Conservation (phyloP, 2,113 vertebrate genomes). For the Salvelinus sp. region DNA sequence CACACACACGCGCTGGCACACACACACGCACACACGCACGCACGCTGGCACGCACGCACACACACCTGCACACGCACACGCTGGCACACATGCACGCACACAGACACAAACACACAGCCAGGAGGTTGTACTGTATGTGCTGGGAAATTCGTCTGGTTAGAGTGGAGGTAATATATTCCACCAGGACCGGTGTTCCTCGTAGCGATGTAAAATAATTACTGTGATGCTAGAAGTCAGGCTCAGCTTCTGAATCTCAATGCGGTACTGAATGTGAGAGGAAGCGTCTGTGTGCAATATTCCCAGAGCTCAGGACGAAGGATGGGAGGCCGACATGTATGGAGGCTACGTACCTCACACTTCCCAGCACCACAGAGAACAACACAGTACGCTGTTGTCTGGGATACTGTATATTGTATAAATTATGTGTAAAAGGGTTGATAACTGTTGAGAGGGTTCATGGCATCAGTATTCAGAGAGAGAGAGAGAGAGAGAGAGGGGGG, state of each 20-base stretch:
- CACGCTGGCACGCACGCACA: slow-evolving; percentile 10
- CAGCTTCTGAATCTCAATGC: slow-evolving; percentile 91
- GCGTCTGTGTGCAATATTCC: slow-evolving; percentile 12
- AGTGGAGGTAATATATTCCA: slow-evolving; percentile 94
- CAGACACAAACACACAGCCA: slow-evolving; percentile 27
- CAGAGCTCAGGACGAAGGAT: neutral
- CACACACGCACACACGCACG: slow-evolving; percentile 2
- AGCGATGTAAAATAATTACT: slow-evolving; percentile 99
- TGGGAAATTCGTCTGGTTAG: slow-evolving; percentile 91
- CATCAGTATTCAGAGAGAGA: too few relatives aligned
- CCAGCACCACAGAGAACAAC: neutral
- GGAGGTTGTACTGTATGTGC: slow-evolving; percentile 65
- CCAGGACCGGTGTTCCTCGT: slow-evolving; percentile 89
- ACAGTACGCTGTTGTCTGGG: too few relatives aligned
- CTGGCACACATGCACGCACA: neutral
- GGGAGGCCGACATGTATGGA: neutral
- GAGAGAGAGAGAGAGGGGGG: neutral
- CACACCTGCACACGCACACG: neutral
- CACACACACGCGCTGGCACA: neutral
- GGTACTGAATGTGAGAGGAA: slow-evolving; percentile 81
- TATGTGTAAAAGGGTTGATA: neutral
- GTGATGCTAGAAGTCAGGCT: slow-evolving; percentile 90
- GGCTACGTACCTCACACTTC: neutral
- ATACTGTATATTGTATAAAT: too few relatives aligned
- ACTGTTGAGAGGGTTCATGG: neutral